Base-by-base conservation (phyloP, 2,113 vertebrate species). In the Mesembrinibis cayennensis region DNA sequence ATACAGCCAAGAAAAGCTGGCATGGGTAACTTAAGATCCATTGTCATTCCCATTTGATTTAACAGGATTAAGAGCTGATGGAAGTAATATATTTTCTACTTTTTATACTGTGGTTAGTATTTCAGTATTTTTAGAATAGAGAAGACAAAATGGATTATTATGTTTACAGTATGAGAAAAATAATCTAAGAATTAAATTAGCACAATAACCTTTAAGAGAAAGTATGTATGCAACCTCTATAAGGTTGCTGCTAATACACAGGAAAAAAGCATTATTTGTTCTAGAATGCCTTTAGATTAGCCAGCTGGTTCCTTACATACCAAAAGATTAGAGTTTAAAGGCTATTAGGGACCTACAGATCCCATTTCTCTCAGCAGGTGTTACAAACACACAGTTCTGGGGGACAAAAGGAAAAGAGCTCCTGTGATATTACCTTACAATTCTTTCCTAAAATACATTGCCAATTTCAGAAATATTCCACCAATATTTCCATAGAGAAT, bases 131-230 rank as follows among this genome's bases (percentile, higher is more conserved):
- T 71, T 50, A 69, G n/a, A 89, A 63, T 21, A 53, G 82, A 79
- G 13, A 88, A 76, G 89, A 69, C 21, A 49, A 49, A 22, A 22
- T 11, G 20, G 45, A 49, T 49, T 49, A 49, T 49, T 49, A 42
- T 69, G 16, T n/a, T 93, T 95, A 82, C 17, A 65, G 9, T 34
- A 67, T 1, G 26, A 86, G 59, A 26, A 83, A 92, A 92, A 82
- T 36, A 71, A 89, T 58, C n/a, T 78, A 71, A 90, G 87, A 90
- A 65, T 38, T 66, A 72, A 94, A 82, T 89, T 85, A 96, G 40
- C 40, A 61, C 17, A 65, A 94, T 72, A 87, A 78, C 56, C 52
- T 92, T 87, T 49, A 79, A 52, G 55, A 87, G 36, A 78, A 92
- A 74, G 18, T n/a, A 82, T 15, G 11, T 7, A 30, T 40, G 19